Evolutionary conservation across 2,888 invertebrate species (phyloP).

Genomic region (Schizotus pectinicornis): DNA sequence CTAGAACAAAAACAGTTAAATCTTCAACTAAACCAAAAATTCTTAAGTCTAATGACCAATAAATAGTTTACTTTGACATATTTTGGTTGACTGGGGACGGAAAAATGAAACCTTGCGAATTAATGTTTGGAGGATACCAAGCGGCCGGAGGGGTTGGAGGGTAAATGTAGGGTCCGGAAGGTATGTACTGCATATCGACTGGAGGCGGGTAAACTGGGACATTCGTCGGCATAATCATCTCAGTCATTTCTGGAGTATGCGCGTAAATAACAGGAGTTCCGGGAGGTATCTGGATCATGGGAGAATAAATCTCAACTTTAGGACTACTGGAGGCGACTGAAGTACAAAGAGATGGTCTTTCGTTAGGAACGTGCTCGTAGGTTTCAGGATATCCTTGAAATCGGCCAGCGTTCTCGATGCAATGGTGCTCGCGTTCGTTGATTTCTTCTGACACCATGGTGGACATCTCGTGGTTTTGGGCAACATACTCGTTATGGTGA

Average conservation of each 20-base stretch:
- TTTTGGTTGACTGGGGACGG: slow-evolving; percentile 31
- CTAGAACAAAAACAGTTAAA: no score
- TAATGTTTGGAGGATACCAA: slow-evolving; percentile 40
- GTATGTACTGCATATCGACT: slow-evolving; percentile 41
- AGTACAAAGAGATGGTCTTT: slow-evolving; percentile 24
- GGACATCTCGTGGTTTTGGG: background rate
- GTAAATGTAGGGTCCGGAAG: slow-evolving; percentile 39
- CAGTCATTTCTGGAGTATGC: slow-evolving; percentile 36
- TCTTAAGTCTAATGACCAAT: no score
- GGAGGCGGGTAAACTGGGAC: slow-evolving; percentile 40
- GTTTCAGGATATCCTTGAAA: slow-evolving; percentile 1
- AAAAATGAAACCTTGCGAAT: slow-evolving; percentile 45
- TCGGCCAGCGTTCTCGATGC: background rate
- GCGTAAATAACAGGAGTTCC: slow-evolving; percentile 43
- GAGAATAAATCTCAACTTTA: slow-evolving; percentile 42
- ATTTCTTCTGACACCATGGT: slow-evolving; percentile 5
- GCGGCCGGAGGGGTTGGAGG: slow-evolving; percentile 41
- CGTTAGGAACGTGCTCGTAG: slow-evolving; percentile 1
- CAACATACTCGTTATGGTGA: background rate
- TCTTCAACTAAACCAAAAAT: no score
- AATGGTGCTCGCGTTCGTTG: background rate
- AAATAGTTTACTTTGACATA: slow-evolving; percentile 6
- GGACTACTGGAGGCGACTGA: slow-evolving; percentile 9
- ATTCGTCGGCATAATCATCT: slow-evolving; percentile 40
- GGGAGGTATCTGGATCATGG: slow-evolving; percentile 37